Percentiles rank a stretch among this genome's conserved stretches.
Evolutionary conservation across 2,888 invertebrate genomes (phyloP).

Genomic region (Acrocyrtus sp.): DNA sequence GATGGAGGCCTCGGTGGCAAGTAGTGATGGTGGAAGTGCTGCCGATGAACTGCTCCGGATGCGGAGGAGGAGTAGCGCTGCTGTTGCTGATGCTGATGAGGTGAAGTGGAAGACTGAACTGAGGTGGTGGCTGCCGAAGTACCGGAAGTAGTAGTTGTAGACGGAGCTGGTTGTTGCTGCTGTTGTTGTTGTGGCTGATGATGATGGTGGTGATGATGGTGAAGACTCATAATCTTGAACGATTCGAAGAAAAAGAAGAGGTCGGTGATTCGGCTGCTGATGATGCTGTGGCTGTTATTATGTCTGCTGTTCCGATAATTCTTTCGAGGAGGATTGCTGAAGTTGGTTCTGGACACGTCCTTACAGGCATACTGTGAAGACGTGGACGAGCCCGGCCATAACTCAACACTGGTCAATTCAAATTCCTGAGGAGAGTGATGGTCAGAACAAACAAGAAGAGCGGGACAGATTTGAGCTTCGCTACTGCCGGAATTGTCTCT

Average conservation of each 20-base stretch:
- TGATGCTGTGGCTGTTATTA: background rate
- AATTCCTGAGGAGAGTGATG: background rate
- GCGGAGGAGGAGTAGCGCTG: background rate
- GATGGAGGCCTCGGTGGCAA: conserved; percentile 42
- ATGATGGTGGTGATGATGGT: conserved; percentile 28
- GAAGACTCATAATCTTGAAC: conserved; percentile 48
- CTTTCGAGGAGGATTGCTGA: too few relatives aligned
- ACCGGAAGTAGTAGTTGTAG: background rate
- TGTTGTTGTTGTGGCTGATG: conserved; percentile 35
- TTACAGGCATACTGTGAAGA: conserved; percentile 2
- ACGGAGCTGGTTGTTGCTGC: background rate
- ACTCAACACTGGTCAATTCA: background rate
- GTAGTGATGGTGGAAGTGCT: conserved; percentile 14
- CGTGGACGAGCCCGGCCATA: background rate
- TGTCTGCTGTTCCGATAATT: too few relatives aligned
- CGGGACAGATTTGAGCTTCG: background rate
- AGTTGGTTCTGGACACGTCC: background rate
- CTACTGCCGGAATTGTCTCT: conserved; percentile 17
- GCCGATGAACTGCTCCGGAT: background rate
- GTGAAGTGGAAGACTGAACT: conserved; percentile 12
- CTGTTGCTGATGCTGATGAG: conserved; percentile 27
- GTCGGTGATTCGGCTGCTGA: conserved; percentile 5
- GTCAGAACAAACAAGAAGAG: background rate
- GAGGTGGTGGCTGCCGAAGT: conserved; percentile 8
- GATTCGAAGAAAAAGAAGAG: background rate